Conservation (phyloP, 2,797 vertebrate species). For the Sparus aurata region DNA sequence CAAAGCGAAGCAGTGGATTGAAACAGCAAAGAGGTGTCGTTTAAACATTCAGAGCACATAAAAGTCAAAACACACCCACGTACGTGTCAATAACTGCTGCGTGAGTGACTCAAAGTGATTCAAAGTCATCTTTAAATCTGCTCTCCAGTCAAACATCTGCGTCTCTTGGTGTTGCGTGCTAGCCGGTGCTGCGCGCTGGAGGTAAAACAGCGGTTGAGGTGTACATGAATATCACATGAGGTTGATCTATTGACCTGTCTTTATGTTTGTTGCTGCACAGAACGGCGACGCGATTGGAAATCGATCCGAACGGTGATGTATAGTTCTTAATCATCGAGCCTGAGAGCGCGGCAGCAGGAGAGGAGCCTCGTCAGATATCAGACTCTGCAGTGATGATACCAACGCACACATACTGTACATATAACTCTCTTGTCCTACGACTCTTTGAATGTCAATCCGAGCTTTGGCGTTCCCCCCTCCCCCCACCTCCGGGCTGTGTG, state of each 20-base stretch:
- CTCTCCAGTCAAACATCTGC: background rate
- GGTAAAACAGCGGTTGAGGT: constrained; percentile 68
- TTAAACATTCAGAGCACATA: background rate
- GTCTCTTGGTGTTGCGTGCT: background rate
- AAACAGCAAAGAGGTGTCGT: no score
- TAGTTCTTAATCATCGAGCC: constrained; percentile 55
- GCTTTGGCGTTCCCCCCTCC: constrained; percentile 48
- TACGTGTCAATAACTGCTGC: background rate
- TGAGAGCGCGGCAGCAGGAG: constrained; percentile 11
- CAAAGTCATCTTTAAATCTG: background rate
- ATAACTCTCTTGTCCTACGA: background rate
- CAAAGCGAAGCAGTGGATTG: no score
- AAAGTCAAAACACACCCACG: background rate
- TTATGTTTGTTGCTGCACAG: constrained; percentile 71
- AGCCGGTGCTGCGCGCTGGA: background rate
- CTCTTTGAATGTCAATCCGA: constrained; percentile 49
- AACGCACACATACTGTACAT: background rate
- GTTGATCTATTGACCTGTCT: constrained; percentile 76
- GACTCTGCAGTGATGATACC: no score
- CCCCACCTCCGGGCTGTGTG: constrained; percentile 38
- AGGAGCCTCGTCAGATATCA: constrained; percentile 5
- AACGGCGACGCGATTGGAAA: constrained; percentile 67
- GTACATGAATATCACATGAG: constrained; percentile 78
- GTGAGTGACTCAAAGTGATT: background rate
- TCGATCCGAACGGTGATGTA: constrained; percentile 64